Evolutionary conservation across 2,797 vertebrate species (phyloP).

Genomic region (Eremophila alpestris): DNA sequence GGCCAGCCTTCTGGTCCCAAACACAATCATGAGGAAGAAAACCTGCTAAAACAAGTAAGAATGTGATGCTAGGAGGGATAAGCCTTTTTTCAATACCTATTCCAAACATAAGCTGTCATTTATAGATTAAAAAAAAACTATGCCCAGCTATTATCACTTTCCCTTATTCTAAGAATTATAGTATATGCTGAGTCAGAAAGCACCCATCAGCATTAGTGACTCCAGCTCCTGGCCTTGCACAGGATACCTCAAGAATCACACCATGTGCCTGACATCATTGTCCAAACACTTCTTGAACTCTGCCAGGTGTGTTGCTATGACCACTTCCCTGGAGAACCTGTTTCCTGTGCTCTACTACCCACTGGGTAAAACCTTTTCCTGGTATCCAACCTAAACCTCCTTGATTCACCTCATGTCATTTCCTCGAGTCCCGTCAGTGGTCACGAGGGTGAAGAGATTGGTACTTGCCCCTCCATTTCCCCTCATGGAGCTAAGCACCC

Average conservation of each 20-base stretch:
- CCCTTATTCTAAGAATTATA: not conserved
- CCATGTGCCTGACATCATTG: not conserved
- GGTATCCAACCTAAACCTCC: not conserved
- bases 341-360: not conserved
- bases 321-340: not conserved
- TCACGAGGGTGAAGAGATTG: accelerated
- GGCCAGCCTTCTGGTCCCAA: not conserved
- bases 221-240: not conserved
- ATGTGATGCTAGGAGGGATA: not conserved
- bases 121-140: not conserved
- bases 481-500: not conserved
- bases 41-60: not conserved
- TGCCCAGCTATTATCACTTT: not conserved
- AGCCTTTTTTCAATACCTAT: not conserved
- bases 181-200: not conserved
- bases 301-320: not conserved
- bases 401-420: not conserved
- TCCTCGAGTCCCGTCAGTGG: not conserved
- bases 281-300: not conserved
- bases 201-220: not conserved
- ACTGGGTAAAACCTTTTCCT: not conserved
- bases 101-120: not conserved
- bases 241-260: not conserved
- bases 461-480: not conserved
- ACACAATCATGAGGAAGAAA: not conserved